Evolutionary conservation across 2,797 vertebrate species (phyloP).

Genomic region (Cyprinodon diabolis): DNA sequence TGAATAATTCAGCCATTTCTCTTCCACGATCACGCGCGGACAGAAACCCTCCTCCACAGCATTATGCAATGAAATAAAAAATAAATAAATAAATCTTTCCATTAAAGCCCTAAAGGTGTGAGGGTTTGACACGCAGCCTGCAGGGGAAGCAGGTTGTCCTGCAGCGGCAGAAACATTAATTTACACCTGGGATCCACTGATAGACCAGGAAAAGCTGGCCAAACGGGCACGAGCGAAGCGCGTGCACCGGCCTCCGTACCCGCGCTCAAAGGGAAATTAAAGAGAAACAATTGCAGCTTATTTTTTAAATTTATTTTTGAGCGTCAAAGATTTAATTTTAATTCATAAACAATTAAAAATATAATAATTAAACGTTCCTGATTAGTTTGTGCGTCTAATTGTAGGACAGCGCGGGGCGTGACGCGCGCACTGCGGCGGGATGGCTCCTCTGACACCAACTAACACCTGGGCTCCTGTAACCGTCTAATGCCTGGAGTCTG

Average conservation of each 20-base stretch:
- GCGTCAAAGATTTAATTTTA: neutral
- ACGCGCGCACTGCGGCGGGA: constrained; percentile 41
- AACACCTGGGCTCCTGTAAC: neutral
- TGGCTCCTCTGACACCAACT: neutral
- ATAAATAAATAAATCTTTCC: neutral
- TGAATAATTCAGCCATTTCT: constrained; percentile 63
- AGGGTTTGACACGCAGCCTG: constrained; percentile 22
- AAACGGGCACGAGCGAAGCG: neutral
- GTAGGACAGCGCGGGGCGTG: constrained; percentile 12
- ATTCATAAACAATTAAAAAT: too few relatives aligned
- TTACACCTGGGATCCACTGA: neutral
- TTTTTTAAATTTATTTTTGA: neutral
- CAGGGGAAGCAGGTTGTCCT: neutral
- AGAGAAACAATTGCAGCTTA: neutral
- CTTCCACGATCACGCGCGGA: constrained; percentile 7
- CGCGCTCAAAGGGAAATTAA: neutral
- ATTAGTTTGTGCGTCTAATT: too few relatives aligned
- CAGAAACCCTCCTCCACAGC: constrained; percentile 44
- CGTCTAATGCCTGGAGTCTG: neutral
- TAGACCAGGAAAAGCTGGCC: fast-evolving
- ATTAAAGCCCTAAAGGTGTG: neutral
- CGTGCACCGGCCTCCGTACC: neutral
- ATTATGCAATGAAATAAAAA: constrained; percentile 57
- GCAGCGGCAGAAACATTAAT: neutral
- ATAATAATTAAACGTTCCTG: neutral